Evolutionary conservation across 2,888 invertebrate species (phyloP).

Genomic region (Lasioglossum oenotherae): DNA sequence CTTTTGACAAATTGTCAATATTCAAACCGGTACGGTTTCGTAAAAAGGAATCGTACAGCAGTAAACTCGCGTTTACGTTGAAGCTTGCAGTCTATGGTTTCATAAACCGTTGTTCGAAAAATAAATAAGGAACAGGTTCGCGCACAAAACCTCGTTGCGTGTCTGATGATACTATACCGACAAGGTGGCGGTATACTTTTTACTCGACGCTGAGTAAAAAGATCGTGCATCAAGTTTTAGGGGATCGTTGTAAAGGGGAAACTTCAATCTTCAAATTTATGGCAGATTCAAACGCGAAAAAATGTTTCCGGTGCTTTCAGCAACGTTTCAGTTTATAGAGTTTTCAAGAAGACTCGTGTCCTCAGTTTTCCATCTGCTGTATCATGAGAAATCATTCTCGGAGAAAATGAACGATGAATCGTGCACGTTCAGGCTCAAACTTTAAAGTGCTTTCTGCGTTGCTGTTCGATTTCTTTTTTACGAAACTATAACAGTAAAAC

Average conservation of each 20-base stretch:
- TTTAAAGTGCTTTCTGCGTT: background rate
- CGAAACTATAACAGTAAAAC: background rate
- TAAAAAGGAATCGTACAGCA: background rate
- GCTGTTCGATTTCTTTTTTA: background rate
- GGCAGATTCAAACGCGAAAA: background rate
- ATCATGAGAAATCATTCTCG: background rate
- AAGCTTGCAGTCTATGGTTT: background rate
- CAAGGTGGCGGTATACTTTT: background rate
- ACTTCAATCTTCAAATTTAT: background rate
- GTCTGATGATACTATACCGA: background rate
- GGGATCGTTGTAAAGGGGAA: background rate
- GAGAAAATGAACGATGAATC: background rate
- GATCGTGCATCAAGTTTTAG: background rate
- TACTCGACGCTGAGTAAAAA: background rate
- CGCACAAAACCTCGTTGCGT: background rate
- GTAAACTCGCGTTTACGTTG: background rate
- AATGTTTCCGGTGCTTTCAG: background rate
- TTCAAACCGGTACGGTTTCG: background rate
- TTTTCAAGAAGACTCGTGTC: background rate
- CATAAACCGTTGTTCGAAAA: background rate
- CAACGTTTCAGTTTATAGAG: background rate
- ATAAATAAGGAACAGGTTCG: background rate
- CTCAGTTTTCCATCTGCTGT: background rate
- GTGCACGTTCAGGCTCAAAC: background rate
- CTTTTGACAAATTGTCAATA: background rate